Base-by-base conservation (phyloP, 2,797 vertebrate genomes). In the Hoplostethus atlanticus region DNA sequence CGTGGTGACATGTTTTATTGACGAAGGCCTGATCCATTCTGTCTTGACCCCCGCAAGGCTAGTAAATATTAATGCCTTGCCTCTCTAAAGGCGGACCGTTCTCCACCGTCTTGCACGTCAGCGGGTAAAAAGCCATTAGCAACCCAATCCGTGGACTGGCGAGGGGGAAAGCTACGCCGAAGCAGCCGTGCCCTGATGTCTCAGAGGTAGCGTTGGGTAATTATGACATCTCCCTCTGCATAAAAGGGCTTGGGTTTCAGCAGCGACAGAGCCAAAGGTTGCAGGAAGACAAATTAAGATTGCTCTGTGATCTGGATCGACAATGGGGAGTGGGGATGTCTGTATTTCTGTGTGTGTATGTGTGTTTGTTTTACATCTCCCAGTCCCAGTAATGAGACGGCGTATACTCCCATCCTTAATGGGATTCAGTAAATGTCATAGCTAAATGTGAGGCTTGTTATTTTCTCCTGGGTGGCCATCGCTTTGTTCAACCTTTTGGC, bases 61-160 rank as follows among this genome's bases (percentile, higher is more conserved):
- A 50, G 84, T 91, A 90, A 94, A 92, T 92, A 92, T 92, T 91
- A 90, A 91, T 91, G 83, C 61, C 60, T 70, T 13, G 11, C 62
- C 40, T 34, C 62, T 83, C 53, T 52, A 52, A 48, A 71, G 65
- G 57, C 31, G 30, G 54, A 21, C 56, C 11, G 8, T 42, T 36
- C 44, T 72, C 58, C 21, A 3, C 61, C 17, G 11, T 79, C 72
- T 79, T 25, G 31, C 86, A 75, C 81, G 81, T 87, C 75, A 77
- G 65, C 25, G 56, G 28, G 25, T 68, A 31, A 74, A 40, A 87
- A 84, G 48, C 83, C 87, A 91, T 88, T 86, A 91, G 82, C 66
- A 84, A 83, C 73, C 76, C 44, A 64, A 76, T 81, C 76, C n/a
- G n/a, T 48, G 36, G 53, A 60, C 48, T 42, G 59, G 50, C 62